Evolutionary conservation across 2,113 vertebrate species (phyloP).

Genomic region (Haemorhous mexicanus): DNA sequence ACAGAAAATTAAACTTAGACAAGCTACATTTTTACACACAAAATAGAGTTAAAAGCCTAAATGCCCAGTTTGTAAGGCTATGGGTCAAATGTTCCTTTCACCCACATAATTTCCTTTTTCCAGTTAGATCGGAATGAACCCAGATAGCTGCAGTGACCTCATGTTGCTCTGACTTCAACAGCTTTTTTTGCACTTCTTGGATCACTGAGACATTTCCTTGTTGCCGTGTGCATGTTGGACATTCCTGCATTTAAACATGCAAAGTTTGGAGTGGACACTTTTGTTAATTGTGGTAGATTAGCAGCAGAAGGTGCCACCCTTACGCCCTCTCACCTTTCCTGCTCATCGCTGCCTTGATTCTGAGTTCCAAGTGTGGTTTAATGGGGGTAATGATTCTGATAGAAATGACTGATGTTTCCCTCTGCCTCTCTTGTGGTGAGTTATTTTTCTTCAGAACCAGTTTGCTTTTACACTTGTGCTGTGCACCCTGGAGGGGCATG

Average conservation of each 20-base stretch:
- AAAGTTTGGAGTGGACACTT: not conserved
- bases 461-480: fast-evolving
- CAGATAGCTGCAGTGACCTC: not conserved
- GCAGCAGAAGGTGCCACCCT: not conserved
- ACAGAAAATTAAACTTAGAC: not conserved
- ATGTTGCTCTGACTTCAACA: not conserved
- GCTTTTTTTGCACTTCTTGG: slow-evolving; percentile 11
- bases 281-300: not conserved
- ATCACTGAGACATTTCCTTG: not conserved
- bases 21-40: not conserved
- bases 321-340: not conserved
- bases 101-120: not conserved
- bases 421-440: not conserved
- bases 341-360: not conserved
- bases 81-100: not conserved
- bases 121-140: not conserved
- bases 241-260: not conserved
- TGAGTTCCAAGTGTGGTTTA: not conserved
- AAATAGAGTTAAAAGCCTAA: not conserved
- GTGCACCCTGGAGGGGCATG: fast-evolving
- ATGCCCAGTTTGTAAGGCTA: not conserved
- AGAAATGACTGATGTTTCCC: not conserved
- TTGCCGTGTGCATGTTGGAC: not conserved
- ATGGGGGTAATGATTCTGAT: not conserved
- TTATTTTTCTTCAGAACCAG: not conserved